A percentile compares a stretch with the other conserved stretches of the same genome.
These are phyloP conservation scores for Drosophila niveifrons DNA, from an alignment of 2,888 invertebrate species.

Conservation along the genomic window DNA sequence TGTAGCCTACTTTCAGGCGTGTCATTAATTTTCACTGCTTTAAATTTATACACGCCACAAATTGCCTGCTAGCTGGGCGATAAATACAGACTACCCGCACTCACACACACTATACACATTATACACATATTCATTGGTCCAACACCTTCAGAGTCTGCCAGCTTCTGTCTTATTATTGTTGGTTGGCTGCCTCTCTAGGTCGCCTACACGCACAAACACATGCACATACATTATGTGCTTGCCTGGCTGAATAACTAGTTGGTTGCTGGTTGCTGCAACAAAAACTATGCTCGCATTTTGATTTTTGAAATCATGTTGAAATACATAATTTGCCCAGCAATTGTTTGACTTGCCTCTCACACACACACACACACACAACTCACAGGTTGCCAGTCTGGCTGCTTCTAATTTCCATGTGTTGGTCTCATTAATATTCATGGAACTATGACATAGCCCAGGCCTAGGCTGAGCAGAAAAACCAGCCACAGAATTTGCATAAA, in stretches of 20 bases:
- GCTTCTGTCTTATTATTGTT: slow-evolving; percentile 55
- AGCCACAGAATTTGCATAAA: slow-evolving; percentile 67
- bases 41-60: slow-evolving; percentile 66
- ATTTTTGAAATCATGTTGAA: slow-evolving; percentile 66
- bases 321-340: slow-evolving; percentile 57
- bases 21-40: slow-evolving; percentile 71
- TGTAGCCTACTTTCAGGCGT: slow-evolving; percentile 63
- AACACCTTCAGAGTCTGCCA: slow-evolving; percentile 58
- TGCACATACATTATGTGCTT: background rate
- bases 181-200: slow-evolving; percentile 16
- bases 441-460: slow-evolving; percentile 51
- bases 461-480: slow-evolving; percentile 54
- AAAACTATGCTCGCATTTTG: slow-evolving; percentile 58
- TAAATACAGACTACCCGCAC: slow-evolving; percentile 34
- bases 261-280: slow-evolving; percentile 22
- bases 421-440: slow-evolving; percentile 74
- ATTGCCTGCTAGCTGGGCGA: slow-evolving; percentile 51
- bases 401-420: slow-evolving; percentile 75
- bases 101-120: background rate
- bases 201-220: background rate
- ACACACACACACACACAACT: slow-evolving; percentile 1
- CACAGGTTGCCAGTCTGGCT: background rate
- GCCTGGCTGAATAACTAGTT: no score
- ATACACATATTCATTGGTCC: slow-evolving; percentile 60
- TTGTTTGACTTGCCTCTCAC: slow-evolving; percentile 50